Percentiles rank a stretch among this genome's conserved stretches.
These are phyloP conservation scores for Neoscelio sp. DNA, from an alignment of 2,888 invertebrate genomes.

Conservation along the genomic window DNA sequence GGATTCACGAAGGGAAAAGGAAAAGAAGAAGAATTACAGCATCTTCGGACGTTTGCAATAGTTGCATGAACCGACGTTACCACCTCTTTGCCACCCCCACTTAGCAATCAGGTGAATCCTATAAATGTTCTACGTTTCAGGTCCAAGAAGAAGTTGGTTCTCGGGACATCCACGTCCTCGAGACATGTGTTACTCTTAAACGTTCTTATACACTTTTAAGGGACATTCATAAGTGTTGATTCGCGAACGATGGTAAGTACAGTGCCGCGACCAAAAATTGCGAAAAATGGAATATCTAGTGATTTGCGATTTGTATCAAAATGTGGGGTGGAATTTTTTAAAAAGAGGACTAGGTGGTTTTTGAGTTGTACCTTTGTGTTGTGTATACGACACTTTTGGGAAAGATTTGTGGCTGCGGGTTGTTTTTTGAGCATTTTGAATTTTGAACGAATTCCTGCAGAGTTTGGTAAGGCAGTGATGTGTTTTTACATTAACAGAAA, in stretches of 20 bases:
- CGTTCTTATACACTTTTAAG: conserved; percentile 62
- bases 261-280: conserved; percentile 36
- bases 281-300: conserved; percentile 22
- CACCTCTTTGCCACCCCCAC: conserved; percentile 65
- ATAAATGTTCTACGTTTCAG: conserved; percentile 81
- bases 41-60: conserved; percentile 76
- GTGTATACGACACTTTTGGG: too few relatives aligned
- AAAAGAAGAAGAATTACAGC: conserved; percentile 76
- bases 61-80: conserved; percentile 78
- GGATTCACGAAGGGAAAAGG: conserved; percentile 49
- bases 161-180: conserved; percentile 77
- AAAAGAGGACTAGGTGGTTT: too few relatives aligned
- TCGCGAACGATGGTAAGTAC: conserved; percentile 72
- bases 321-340: too few relatives aligned
- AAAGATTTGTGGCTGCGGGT: too few relatives aligned
- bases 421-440: too few relatives aligned
- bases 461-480: too few relatives aligned
- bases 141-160: conserved; percentile 76
- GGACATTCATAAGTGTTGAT: conserved; percentile 62
- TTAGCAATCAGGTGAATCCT: conserved; percentile 81
- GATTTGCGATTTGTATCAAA: too few relatives aligned
- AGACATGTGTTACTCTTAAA: conserved; percentile 78
- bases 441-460: too few relatives aligned
- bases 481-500: too few relatives aligned
- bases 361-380: too few relatives aligned